Conservation (phyloP, 2,113 vertebrate genomes). For the Phodopus roborovskii region DNA sequence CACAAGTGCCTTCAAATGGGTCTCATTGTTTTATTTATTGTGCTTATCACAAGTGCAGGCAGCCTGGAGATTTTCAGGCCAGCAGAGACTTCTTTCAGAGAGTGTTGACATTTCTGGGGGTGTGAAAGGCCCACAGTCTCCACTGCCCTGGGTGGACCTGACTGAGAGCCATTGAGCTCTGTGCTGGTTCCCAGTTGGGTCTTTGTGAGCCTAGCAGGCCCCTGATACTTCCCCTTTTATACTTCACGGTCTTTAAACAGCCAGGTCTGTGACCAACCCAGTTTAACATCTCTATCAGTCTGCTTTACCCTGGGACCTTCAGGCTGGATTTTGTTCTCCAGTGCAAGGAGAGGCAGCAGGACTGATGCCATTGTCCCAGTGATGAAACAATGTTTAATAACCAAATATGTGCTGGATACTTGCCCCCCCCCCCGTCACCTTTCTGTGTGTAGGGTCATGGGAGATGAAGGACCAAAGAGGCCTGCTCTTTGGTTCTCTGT, state of each 20-base stretch:
- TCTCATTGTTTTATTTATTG: conserved; percentile 80
- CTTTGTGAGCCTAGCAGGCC: not conserved
- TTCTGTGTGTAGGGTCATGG: not conserved
- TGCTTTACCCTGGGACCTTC: not conserved
- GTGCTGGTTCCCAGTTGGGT: not conserved
- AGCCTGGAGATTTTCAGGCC: conserved; percentile 61
- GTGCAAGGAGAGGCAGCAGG: not conserved
- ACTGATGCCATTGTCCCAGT: not conserved
- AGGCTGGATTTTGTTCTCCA: not conserved
- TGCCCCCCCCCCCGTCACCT: not conserved
- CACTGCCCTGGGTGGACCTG: not conserved
- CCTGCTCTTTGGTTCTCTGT: not conserved
- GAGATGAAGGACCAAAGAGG: not conserved
- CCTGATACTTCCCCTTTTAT: not conserved
- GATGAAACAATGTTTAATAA: not conserved
- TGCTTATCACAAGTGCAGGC: conserved; percentile 75
- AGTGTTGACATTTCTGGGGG: conserved; percentile 67
- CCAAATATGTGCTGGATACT: not conserved
- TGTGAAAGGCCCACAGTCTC: conserved; percentile 49
- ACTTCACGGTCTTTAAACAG: not conserved
- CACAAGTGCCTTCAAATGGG: conserved; percentile 77
- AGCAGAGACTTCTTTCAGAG: conserved; percentile 63
- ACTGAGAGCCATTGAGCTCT: not conserved
- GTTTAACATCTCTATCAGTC: not conserved
- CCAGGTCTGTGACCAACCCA: not conserved